A percentile compares a stretch with the other conserved stretches of the same genome.
These are phyloP conservation scores for Cantharis rustica DNA, from an alignment of 2,888 invertebrate genomes.

Conservation along the genomic window DNA sequence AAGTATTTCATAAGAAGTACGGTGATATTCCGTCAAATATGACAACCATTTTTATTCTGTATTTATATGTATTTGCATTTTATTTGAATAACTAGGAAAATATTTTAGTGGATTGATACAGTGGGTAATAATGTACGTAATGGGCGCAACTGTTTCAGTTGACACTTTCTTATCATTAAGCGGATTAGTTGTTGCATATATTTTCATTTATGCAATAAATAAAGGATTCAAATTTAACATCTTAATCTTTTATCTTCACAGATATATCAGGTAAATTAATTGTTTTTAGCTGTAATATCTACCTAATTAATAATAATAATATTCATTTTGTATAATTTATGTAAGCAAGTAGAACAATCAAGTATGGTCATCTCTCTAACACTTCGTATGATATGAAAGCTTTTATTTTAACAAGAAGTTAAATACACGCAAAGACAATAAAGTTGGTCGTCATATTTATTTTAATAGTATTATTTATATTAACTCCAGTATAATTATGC, in stretches of 20 bases:
- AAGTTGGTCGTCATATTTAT: background rate
- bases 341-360: no score
- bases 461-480: slow-evolving; percentile 15
- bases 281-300: no score
- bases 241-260: slow-evolving; percentile 51
- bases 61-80: no score
- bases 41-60: no score
- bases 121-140: slow-evolving; percentile 29
- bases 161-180: slow-evolving; percentile 69
- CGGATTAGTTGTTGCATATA: slow-evolving; percentile 62
- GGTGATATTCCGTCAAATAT: no score
- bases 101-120: slow-evolving; percentile 28
- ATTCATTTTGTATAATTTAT: no score
- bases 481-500: slow-evolving; percentile 40
- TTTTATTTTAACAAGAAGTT: background rate
- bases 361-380: no score
- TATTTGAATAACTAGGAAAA: background rate
- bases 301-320: no score
- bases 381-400: no score
- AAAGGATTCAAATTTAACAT: slow-evolving; percentile 46
- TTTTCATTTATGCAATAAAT: slow-evolving; percentile 46
- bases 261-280: slow-evolving; percentile 52
- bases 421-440: background rate
- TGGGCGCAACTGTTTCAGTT: slow-evolving; percentile 49
- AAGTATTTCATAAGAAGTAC: no score